Percentiles rank a stretch among this genome's conserved stretches.
These are phyloP conservation scores for Perca fluviatilis DNA, from an alignment of 2,113 vertebrate genomes.

Conservation along the genomic window DNA sequence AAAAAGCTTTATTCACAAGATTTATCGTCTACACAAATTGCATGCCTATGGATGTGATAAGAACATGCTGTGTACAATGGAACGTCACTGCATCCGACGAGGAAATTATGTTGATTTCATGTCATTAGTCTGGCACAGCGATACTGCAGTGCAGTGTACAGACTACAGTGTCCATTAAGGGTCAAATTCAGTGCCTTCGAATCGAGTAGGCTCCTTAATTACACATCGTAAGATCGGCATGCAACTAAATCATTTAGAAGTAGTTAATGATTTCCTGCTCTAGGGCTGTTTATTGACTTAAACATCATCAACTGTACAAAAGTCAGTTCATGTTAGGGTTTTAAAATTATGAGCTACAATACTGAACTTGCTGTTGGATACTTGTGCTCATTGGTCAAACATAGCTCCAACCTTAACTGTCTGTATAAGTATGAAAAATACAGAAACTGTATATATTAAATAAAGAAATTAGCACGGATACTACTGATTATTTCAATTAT, in stretches of 20 bases:
- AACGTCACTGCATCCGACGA: not conserved
- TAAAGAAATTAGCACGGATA: not conserved
- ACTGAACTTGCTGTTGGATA: not conserved
- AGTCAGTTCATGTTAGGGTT: not conserved
- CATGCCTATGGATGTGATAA: slow-evolving; percentile 22
- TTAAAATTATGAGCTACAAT: not conserved
- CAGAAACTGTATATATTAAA: not conserved
- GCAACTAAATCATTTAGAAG: slow-evolving; percentile 62
- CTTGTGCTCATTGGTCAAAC: not conserved
- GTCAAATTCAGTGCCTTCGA: slow-evolving; percentile 60
- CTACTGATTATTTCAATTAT: not conserved
- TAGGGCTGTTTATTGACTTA: slow-evolving; percentile 22
- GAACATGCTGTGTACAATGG: slow-evolving; percentile 25
- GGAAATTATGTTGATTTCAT: slow-evolving; percentile 28
- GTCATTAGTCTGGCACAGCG: slow-evolving; percentile 36
- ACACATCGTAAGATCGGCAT: slow-evolving; percentile 37
- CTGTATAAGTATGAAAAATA: not conserved
- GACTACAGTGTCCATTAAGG: slow-evolving; percentile 37
- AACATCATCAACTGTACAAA: slow-evolving; percentile 6
- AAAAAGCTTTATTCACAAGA: slow-evolving; percentile 36
- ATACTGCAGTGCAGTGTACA: not conserved
- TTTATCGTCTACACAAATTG: slow-evolving; percentile 56
- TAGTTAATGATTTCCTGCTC: slow-evolving; percentile 44
- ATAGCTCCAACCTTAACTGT: not conserved
- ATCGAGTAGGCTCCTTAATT: slow-evolving; percentile 65